phyloP scores from a whole-genome alignment of 1,140 invertebrate species.

The Apocrypta bakeri region DNA sequence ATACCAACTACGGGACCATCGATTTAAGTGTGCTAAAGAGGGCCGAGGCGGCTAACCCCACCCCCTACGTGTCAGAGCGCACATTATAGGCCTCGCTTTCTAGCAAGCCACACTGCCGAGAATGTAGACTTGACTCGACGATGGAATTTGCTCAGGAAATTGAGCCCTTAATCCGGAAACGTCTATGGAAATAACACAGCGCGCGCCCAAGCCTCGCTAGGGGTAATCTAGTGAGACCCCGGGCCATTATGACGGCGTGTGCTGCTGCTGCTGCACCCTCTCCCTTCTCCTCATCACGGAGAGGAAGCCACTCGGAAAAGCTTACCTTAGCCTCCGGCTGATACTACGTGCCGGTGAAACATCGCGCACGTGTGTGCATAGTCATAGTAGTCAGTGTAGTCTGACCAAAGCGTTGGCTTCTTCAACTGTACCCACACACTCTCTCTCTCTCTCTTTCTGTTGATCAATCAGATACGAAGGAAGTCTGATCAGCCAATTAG shows the following conservation, averaged over 20 bases:
- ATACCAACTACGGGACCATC: background rate
- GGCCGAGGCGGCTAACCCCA: background rate
- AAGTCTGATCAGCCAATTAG: background rate
- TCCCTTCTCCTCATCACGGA: slow-evolving; percentile 52
- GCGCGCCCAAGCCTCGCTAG: slow-evolving; percentile 37
- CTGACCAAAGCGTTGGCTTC: background rate
- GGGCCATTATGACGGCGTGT: slow-evolving; percentile 55
- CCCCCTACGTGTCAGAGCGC: background rate
- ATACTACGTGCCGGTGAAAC: slow-evolving; percentile 42
- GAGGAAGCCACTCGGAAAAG: slow-evolving; percentile 58
- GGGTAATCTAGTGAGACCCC: slow-evolving; percentile 57
- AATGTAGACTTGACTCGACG: slow-evolving; percentile 47
- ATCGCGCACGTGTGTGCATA: background rate
- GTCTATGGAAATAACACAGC: slow-evolving; percentile 58
- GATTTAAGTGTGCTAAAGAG: slow-evolving; percentile 9
- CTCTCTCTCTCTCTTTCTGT: background rate
- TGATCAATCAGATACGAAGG: background rate
- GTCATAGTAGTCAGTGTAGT: background rate
- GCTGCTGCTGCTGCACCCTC: background rate
- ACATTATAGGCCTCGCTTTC: background rate
- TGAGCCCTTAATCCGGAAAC: slow-evolving; percentile 60
- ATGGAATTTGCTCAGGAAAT: slow-evolving; percentile 59
- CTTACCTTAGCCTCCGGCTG: slow-evolving; percentile 51
- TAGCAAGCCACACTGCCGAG: background rate
- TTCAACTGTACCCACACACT: background rate